Evolutionary conservation across 2,797 vertebrate species (phyloP), one percentile per base, ranked within the genome.

Genomic region (Hydrocynus forskahlii): DNA sequence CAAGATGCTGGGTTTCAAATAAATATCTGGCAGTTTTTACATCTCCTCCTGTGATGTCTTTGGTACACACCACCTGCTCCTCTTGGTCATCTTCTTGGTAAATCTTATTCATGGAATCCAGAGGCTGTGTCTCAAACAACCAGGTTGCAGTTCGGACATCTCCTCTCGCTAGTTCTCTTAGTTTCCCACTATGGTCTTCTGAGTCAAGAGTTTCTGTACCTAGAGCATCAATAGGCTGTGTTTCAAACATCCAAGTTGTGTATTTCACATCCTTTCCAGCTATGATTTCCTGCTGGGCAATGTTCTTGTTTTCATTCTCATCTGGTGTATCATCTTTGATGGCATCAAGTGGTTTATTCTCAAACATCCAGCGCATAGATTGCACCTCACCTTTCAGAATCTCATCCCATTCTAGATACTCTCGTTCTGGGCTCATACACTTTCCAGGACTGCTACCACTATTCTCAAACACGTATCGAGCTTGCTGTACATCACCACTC

Each of bases 201-300:
- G 85, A 87, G 16, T 83, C 86, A 0, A 87, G 19, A 17, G 86
- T 87, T 84, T 89, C 92, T 19, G 87, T 76, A 1, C 90, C 85
- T 0, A 96, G 87, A 21, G 82, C 86, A 55, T 96, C 95, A 43
- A 96, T 96, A 68, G 95, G 95, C 81, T 96, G 93, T 1, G 93
- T 96, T 92, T 98, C 96, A 92, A 98, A 96, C 95, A 97, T 96
- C 95, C 96, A 97, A 0, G 94, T 91, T n/a, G 94, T 95, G 81
- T 94, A 94, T 86, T 94, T 95, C 69, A 96, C 95, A 73, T 97
- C 96, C 80, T 95, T 95, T 5, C 94, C 95, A 54, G 95, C 94
- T 74, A 94, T 95, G 54, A 95, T 95, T 91, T 98, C 95, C 88
- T 96, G 95, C 80, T 96, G 93, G 81, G 92, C 90, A 38, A 94